phyloP scores from a whole-genome alignment of 2,797 vertebrate genomes.

The Sebastiscus tertius region DNA sequence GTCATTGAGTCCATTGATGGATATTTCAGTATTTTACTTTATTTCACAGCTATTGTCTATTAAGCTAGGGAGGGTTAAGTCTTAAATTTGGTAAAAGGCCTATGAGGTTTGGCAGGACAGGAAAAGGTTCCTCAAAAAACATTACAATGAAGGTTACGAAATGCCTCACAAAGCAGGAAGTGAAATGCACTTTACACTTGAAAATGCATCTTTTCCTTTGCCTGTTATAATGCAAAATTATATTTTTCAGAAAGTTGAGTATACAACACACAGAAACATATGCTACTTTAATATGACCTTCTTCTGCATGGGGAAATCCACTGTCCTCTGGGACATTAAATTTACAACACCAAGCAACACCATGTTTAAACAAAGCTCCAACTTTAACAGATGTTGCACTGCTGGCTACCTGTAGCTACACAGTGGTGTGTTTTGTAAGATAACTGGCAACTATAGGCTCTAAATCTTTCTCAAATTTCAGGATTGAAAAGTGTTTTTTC shows the following conservation, averaged over 20 bases:
- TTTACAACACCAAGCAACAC: background rate
- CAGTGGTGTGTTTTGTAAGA: background rate
- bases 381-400: background rate
- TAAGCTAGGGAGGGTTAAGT: too few species aligned
- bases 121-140: too few species aligned
- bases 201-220: too few species aligned
- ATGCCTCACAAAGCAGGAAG: too few species aligned
- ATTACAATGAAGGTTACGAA: too few species aligned
- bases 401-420: background rate
- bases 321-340: background rate
- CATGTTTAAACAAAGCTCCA: background rate
- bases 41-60: too few species aligned
- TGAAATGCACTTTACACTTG: too few species aligned
- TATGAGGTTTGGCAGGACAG: too few species aligned
- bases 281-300: background rate
- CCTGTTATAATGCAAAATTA: too few species aligned
- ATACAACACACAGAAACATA: background rate
- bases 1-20: too few species aligned
- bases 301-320: background rate
- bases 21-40: too few species aligned
- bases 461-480: background rate
- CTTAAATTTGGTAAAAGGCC: too few species aligned
- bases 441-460: background rate
- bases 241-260: background rate
- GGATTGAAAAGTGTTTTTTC: background rate